These are phyloP conservation scores for Drymonia ruficornis DNA, from an alignment of 2,888 invertebrate genomes.

Conservation along the genomic window DNA sequence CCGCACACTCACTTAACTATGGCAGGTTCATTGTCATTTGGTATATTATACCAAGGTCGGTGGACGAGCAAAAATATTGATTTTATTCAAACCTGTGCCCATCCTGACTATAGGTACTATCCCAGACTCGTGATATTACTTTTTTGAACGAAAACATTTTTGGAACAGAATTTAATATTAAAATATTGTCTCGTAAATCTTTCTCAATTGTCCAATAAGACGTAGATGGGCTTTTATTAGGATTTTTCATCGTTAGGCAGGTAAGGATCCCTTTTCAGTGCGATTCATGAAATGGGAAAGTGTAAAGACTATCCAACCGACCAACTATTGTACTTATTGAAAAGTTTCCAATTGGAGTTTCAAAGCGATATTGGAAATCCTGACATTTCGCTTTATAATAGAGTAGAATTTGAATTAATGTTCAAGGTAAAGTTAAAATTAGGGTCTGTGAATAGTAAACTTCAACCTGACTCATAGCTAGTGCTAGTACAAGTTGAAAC, in stretches of 20 bases:
- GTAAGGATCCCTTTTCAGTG: slow-evolving; percentile 8
- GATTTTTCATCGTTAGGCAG: neutral
- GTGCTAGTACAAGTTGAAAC: neutral
- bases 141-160: neutral
- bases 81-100: neutral
- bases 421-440: too few species aligned
- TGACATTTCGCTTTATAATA: neutral
- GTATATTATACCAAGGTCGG: slow-evolving; percentile 6
- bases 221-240: neutral
- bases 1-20: slow-evolving; percentile 3
- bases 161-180: neutral
- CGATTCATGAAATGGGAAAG: slow-evolving; percentile 17
- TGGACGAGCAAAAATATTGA: slow-evolving; percentile 3
- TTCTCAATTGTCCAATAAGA: neutral
- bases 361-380: neutral
- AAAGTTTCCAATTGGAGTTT: neutral
- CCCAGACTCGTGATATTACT: neutral
- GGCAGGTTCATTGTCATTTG: slow-evolving; percentile 8
- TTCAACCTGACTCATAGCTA: too few species aligned
- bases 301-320: slow-evolving; percentile 9
- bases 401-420: neutral
- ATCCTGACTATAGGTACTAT: neutral
- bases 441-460: too few species aligned
- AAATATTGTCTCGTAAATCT: neutral
- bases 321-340: neutral